A percentile compares a stretch with the other conserved stretches of the same genome.
Conservation (phyloP, 2,888 invertebrate genomes). For the Dorcus hopei region DNA sequence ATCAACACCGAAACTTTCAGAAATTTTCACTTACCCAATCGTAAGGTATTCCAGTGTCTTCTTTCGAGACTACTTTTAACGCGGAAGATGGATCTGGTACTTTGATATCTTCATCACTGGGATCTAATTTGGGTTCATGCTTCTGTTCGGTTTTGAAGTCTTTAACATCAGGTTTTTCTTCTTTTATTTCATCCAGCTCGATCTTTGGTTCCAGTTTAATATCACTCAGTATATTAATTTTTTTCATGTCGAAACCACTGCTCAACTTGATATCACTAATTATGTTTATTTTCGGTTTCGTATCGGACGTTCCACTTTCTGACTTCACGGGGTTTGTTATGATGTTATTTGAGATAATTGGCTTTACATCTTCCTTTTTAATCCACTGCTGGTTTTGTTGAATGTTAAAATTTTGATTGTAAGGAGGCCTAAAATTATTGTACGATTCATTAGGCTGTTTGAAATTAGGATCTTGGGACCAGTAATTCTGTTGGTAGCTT, state of each 20-base stretch:
- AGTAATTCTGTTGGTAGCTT: constrained; percentile 25
- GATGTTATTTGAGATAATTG: constrained; percentile 23
- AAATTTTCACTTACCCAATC: constrained; percentile 66
- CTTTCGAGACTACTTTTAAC: constrained; percentile 50
- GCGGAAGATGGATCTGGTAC: constrained; percentile 25
- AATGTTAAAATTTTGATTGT: constrained; percentile 33
- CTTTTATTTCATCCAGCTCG: constrained; percentile 51
- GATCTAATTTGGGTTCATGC: constrained; percentile 13
- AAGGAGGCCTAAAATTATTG: constrained; percentile 34
- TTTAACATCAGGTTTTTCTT: constrained; percentile 26
- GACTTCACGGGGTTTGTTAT: constrained; percentile 33
- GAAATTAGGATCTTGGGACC: constrained; percentile 20
- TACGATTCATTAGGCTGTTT: constrained; percentile 30
- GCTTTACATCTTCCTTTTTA: constrained; percentile 39
- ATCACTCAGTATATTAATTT: constrained; percentile 47
- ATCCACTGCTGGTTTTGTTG: constrained; percentile 38
- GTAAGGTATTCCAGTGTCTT: constrained; percentile 80
- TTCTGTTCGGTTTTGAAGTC: constrained; percentile 27
- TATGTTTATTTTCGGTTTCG: constrained; percentile 48
- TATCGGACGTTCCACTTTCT: constrained; percentile 38
- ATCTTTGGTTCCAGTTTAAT: constrained; percentile 46
- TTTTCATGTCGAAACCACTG: constrained; percentile 34
- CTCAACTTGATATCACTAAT: constrained; percentile 48
- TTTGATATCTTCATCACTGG: constrained; percentile 47
- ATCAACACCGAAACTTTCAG: not conserved